Evolutionary conservation across 2,888 invertebrate species (phyloP).

Genomic region (Heliconius charithonia): DNA sequence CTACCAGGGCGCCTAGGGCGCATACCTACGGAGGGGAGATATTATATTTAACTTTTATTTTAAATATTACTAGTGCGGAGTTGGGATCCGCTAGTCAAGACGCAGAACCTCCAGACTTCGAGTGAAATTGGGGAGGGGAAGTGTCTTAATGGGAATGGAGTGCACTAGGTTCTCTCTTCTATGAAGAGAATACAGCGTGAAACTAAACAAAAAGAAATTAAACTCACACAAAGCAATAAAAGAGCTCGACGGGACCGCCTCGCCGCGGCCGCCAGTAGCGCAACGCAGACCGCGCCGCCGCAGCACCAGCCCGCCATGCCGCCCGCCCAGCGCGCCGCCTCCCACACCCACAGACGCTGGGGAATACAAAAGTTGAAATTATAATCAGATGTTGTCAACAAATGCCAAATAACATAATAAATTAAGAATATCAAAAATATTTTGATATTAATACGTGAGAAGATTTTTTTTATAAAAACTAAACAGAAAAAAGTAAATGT

Average conservation of each 20-base stretch:
- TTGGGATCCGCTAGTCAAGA: not conserved
- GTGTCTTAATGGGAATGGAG: not conserved
- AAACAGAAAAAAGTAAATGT: too few relatives aligned
- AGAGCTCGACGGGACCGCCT: conserved; percentile 94
- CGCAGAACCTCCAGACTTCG: not conserved
- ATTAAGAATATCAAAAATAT: too few relatives aligned
- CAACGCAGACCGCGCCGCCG: conserved; percentile 93
- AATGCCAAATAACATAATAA: too few relatives aligned
- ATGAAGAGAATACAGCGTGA: too few relatives aligned
- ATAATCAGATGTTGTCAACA: not conserved
- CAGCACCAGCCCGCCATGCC: conserved; percentile 94
- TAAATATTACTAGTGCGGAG: too few relatives aligned
- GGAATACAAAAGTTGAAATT: conserved; percentile 38
- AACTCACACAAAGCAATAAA: conserved; percentile 93
- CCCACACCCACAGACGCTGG: conserved; percentile 89
- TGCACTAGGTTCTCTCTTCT: not conserved
- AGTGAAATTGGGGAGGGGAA: not conserved
- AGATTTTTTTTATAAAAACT: too few relatives aligned
- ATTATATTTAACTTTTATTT: not conserved
- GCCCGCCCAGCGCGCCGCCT: conserved; percentile 92
- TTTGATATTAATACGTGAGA: too few relatives aligned
- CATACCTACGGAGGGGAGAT: conserved; percentile 61
- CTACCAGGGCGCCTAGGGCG: conserved; percentile 88
- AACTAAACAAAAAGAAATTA: not conserved
- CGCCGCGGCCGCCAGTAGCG: conserved; percentile 94